phyloP scores from a whole-genome alignment of 2,797 vertebrate species.

The Pseudopleuronectes americanus region DNA sequence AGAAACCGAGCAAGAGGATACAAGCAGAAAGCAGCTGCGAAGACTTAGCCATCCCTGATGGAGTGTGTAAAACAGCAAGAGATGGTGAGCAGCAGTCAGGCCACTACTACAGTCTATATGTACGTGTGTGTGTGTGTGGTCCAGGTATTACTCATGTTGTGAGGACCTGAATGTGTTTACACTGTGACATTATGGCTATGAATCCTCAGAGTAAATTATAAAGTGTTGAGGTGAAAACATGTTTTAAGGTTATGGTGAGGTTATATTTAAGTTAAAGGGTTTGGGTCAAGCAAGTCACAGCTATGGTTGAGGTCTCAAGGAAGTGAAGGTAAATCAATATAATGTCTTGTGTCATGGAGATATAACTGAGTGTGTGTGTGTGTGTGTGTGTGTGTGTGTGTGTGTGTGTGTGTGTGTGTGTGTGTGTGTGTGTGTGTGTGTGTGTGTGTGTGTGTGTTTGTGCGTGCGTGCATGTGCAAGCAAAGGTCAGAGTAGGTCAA shows the following conservation, averaged over 20 bases:
- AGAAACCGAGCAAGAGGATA: constrained; percentile 70
- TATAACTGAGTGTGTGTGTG: constrained; percentile 29
- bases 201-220: background rate
- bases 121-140: constrained; percentile 22
- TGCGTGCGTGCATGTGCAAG: too few species aligned
- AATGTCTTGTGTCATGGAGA: background rate
- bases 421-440: constrained; percentile 46
- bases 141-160: background rate
- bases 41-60: constrained; percentile 74
- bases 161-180: constrained; percentile 2
- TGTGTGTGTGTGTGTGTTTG: constrained; percentile 32
- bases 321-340: background rate
- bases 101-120: constrained; percentile 29
- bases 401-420: constrained; percentile 12
- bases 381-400: constrained; percentile 20
- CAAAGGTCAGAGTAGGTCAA: too few species aligned
- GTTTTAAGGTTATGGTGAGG: background rate
- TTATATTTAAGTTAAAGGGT: background rate
- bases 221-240: background rate
- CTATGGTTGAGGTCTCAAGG: background rate
- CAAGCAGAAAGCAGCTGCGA: constrained; percentile 80
- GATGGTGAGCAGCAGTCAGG: constrained; percentile 39
- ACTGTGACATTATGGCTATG: background rate
- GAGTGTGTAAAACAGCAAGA: constrained; percentile 69
- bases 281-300: background rate